Evolutionary conservation across 2,113 vertebrate species (phyloP).

Genomic region (Antechinus flavipes): DNA sequence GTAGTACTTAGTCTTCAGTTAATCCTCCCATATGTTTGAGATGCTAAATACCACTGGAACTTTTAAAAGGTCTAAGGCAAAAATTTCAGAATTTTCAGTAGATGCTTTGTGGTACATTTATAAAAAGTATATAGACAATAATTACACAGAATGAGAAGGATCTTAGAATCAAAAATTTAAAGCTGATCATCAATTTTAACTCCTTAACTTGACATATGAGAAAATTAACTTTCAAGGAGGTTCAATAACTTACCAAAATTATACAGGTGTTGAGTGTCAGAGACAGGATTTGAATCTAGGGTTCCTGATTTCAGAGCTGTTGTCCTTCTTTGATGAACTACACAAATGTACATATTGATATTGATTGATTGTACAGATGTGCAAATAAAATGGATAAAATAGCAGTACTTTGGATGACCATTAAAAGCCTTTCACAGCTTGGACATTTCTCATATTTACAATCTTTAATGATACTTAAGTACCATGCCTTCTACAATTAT

Average conservation of each 20-base stretch:
- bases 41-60: neutral
- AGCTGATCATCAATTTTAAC: neutral
- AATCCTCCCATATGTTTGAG: neutral
- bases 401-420: neutral
- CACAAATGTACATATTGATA: neutral
- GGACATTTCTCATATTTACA: neutral
- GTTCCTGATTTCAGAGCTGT: neutral
- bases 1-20: neutral
- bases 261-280: neutral
- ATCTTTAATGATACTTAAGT: neutral
- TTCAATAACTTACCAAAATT: neutral
- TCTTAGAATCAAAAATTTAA: neutral
- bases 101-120: neutral
- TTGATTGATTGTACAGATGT: neutral
- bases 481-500: neutral
- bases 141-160: neutral
- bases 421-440: neutral
- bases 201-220: neutral
- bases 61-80: neutral
- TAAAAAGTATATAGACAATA: neutral
- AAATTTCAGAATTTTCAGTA: neutral
- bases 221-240: neutral
- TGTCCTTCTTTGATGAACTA: neutral
- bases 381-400: neutral
- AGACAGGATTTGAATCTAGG: neutral